Conservation (phyloP, 2,113 vertebrate genomes). For the Seriola rivoliana region DNA sequence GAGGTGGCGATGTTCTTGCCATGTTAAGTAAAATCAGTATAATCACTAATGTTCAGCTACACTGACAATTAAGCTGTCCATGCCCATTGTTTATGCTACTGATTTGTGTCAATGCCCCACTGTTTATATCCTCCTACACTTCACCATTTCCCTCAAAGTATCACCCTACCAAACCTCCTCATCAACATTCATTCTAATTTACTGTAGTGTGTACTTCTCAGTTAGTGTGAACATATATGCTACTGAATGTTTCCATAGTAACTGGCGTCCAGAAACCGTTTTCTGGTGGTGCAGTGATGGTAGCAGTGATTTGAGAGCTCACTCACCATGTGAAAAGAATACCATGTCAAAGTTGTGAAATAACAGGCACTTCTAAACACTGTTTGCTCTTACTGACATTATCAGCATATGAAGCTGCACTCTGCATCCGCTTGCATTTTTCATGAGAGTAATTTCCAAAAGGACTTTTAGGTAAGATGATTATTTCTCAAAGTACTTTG, state of each 20-base stretch:
- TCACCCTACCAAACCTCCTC: constrained; percentile 9
- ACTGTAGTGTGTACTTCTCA: neutral
- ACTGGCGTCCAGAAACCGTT: neutral
- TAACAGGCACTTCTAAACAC: neutral
- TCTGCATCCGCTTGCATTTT: constrained; percentile 2
- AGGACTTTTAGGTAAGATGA: neutral
- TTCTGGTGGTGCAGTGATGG: neutral
- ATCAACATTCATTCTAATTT: neutral
- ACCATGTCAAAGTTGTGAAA: neutral
- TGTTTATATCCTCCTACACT: constrained; percentile 1
- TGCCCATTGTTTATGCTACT: neutral
- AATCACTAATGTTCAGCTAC: neutral
- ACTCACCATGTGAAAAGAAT: constrained; percentile 3
- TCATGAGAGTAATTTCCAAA: neutral
- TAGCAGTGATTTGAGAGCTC: neutral
- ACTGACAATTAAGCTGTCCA: neutral
- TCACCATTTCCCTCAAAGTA: neutral
- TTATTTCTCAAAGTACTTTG: neutral
- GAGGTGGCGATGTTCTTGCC: neutral
- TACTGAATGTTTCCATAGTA: neutral
- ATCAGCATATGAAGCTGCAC: neutral
- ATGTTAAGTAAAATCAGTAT: neutral
- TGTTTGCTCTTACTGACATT: neutral
- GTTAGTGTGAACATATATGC: neutral
- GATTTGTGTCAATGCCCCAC: neutral